A percentile compares a stretch with the other conserved stretches of the same genome.
Evolutionary conservation across 2,113 vertebrate genomes (phyloP).

Genomic region (Paradoxurus hermaphroditus): DNA sequence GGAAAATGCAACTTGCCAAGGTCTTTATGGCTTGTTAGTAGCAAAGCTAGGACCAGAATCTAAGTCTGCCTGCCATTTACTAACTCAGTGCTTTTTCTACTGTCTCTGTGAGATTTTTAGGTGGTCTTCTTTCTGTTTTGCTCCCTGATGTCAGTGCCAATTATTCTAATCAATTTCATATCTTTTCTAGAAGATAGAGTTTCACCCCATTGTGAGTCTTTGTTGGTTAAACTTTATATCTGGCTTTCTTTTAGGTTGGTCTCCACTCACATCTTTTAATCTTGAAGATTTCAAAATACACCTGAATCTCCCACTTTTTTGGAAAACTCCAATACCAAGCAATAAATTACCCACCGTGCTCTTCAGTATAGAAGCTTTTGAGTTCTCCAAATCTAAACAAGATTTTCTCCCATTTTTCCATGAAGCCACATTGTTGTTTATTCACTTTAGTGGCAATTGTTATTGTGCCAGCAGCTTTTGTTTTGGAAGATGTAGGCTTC

Average conservation of each 20-base stretch:
- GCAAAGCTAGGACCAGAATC: neutral
- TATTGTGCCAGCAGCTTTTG: constrained; percentile 72
- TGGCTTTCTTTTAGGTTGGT: constrained; percentile 77
- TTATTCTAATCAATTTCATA: neutral
- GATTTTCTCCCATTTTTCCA: constrained; percentile 73
- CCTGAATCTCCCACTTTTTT: constrained; percentile 55
- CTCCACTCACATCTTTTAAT: constrained; percentile 59
- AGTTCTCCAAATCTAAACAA: constrained; percentile 70
- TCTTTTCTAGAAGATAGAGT: neutral
- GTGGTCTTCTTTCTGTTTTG: neutral
- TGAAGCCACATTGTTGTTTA: constrained; percentile 83
- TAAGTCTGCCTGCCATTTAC: neutral
- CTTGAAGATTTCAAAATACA: constrained; percentile 60
- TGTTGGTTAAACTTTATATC: constrained; percentile 28
- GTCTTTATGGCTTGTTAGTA: neutral
- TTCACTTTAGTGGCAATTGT: constrained; percentile 74
- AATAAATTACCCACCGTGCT: constrained; percentile 58
- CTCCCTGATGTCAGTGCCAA: neutral
- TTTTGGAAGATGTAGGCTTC: constrained; percentile 79
- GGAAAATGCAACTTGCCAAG: constrained; percentile 19
- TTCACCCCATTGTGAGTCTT: neutral
- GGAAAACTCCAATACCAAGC: constrained; percentile 59
- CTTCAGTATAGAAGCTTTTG: constrained; percentile 65
- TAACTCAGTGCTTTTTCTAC: neutral
- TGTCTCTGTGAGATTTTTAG: neutral